A percentile compares a stretch with the other conserved stretches of the same genome.
Conservation (phyloP, 1,140 invertebrate species). For the Ceratosolen solmsi region DNA sequence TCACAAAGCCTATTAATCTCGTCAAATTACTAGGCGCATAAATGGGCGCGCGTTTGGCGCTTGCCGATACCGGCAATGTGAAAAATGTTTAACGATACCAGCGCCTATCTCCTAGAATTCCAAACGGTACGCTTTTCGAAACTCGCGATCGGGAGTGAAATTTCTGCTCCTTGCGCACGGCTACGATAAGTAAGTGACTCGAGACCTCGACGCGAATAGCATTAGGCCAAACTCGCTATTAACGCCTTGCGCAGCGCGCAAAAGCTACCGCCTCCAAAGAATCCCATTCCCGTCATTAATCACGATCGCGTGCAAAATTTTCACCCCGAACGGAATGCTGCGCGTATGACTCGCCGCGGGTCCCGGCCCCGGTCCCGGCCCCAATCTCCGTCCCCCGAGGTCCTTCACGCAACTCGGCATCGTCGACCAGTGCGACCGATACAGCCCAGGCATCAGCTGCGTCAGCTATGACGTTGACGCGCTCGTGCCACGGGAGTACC, state of each 20-base stretch:
- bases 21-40: background rate
- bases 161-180: too few species aligned
- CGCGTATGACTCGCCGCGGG: background rate
- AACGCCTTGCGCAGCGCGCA: background rate
- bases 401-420: background rate
- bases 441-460: background rate
- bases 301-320: background rate
- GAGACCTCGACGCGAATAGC: background rate
- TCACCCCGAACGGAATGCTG: background rate
- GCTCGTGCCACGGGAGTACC: background rate
- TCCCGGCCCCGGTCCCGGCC: too few species aligned
- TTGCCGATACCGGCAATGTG: background rate
- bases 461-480: background rate
- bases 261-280: background rate
- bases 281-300: conserved; percentile 9
- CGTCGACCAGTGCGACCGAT: background rate
- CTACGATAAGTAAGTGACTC: background rate
- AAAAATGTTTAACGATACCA: background rate
- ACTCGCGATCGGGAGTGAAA: background rate
- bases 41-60: background rate
- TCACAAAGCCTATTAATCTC: background rate
- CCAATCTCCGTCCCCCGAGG: background rate
- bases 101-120: background rate
- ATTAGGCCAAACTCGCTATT: background rate
- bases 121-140: background rate